Evolutionary conservation across 2,113 vertebrate species (phyloP), one percentile per base, ranked within the genome.

Genomic region (Orcinus orca): DNA sequence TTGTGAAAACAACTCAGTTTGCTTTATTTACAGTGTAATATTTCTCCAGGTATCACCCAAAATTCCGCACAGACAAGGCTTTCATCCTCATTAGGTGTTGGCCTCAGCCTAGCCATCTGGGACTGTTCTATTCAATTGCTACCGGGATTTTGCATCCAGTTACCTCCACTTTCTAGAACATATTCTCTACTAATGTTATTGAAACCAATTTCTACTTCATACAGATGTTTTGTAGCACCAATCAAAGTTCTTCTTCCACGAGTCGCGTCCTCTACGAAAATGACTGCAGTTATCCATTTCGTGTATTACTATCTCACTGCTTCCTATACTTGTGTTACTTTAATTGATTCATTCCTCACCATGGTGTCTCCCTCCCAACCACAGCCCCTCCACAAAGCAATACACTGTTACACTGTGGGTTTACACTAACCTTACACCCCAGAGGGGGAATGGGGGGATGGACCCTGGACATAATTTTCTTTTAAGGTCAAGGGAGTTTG

Each of bases 1-100:
- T 97, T 98, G 98, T 98, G 99, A 98, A 98, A 98, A 98, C 98
- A 97, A 98, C 97, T 98, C 99, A 95, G 98, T 98, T 98, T 98
- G 98, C 98, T 98, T 98, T 98, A 98, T 88, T 97, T 98, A 96
- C 98, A 98, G 96, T 97, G 96, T 98, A 98, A 98, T 99, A 98
- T 99, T 99, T 99, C 99, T 99, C 97, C 99, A 99, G 96, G 99
- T 99, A 96, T 99, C 99, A 92, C 98, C 99, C 99, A 99, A 99
- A 99, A 99, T 99, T 98, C 99, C 99, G 98, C 99, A 99, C 99
- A 99, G 99, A 99, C 99, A 99, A 98, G 99, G 99, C 98, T 99
- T 99, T 99, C 99, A 99, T 96, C 99, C 99, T 95, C 99, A 99
- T 98, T 99, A 99, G 99, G 86, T 98, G 96, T 96, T 97, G 98